A percentile compares a stretch with the other conserved stretches of the same genome.
Evolutionary conservation across 2,113 vertebrate species (phyloP).

Genomic region (Microtus richardsoni): DNA sequence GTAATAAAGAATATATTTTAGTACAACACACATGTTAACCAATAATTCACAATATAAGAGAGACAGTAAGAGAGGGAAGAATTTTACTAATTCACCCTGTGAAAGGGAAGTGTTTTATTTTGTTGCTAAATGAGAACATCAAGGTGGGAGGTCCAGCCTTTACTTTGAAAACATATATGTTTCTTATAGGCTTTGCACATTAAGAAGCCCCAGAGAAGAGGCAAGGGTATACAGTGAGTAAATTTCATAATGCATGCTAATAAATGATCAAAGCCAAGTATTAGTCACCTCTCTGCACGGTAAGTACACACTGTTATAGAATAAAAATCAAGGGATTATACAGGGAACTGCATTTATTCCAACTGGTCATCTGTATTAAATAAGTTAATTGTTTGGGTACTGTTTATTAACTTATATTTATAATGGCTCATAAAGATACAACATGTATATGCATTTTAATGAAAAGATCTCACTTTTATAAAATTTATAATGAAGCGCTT

Average conservation of each 20-base stretch:
- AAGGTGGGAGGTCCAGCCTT: slow-evolving; percentile 83
- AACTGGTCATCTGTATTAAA: slow-evolving; percentile 61
- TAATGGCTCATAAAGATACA: slow-evolving; percentile 65
- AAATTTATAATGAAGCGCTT: slow-evolving; percentile 62
- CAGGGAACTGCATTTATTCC: slow-evolving; percentile 51
- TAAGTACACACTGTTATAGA: slow-evolving; percentile 72
- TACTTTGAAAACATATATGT: slow-evolving; percentile 85
- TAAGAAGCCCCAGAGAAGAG: slow-evolving; percentile 77
- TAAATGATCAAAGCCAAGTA: slow-evolving; percentile 79
- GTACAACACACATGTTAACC: slow-evolving; percentile 57
- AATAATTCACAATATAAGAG: slow-evolving; percentile 65
- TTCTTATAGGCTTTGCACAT: slow-evolving; percentile 79
- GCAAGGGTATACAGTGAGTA: slow-evolving; percentile 66
- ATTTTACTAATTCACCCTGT: slow-evolving; percentile 63
- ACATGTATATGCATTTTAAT: background rate
- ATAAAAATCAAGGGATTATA: slow-evolving; percentile 58
- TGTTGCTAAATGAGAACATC: slow-evolving; percentile 53
- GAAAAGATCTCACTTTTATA: slow-evolving; percentile 56
- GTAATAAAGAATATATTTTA: slow-evolving; percentile 62
- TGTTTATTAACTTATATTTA: slow-evolving; percentile 68
- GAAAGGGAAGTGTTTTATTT: background rate
- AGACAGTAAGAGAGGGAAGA: background rate
- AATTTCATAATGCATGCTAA: slow-evolving; percentile 78
- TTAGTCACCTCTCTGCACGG: slow-evolving; percentile 51
- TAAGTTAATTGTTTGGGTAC: slow-evolving; percentile 53